A percentile compares a stretch with the other conserved stretches of the same genome.
Evolutionary conservation across 1,140 invertebrate species (phyloP).

Genomic region (Magallana ariakensis): DNA sequence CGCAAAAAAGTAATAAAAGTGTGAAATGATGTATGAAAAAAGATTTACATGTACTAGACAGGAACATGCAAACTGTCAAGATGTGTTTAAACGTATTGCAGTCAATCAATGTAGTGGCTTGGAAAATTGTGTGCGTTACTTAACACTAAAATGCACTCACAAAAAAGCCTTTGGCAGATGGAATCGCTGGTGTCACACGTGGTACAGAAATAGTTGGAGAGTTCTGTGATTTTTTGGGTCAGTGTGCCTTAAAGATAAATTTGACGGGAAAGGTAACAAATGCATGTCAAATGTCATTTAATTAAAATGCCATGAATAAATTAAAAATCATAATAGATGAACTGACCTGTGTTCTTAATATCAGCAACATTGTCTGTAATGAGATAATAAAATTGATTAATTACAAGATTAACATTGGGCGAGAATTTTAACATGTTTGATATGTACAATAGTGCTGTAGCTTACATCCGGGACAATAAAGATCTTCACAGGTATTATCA

Average conservation of each 20-base stretch:
- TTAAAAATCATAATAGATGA: too few species aligned
- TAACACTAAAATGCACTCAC: neutral
- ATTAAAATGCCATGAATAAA: too few species aligned
- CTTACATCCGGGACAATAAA: constrained; percentile 37
- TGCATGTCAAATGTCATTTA: too few species aligned
- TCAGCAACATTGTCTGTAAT: neutral
- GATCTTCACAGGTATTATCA: constrained; percentile 14
- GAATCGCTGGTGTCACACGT: neutral
- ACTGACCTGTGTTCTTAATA: neutral
- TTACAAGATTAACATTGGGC: neutral
- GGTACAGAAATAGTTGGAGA: constrained; percentile 16
- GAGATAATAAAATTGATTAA: constrained; percentile 14
- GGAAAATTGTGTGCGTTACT: neutral
- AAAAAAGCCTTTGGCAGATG: constrained; percentile 15
- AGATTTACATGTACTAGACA: too few species aligned
- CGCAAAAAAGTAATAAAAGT: neutral
- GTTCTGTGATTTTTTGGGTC: constrained; percentile 24
- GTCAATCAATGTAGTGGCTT: neutral
- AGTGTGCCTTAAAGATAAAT: neutral
- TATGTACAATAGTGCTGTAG: neutral
- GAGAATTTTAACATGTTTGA: neutral
- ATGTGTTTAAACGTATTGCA: neutral
- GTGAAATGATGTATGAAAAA: too few species aligned
- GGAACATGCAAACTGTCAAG: neutral
- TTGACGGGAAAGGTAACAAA: neutral